Evolutionary conservation across 2,888 invertebrate species (phyloP).

Genomic region (Leptodirus hochenwartii): DNA sequence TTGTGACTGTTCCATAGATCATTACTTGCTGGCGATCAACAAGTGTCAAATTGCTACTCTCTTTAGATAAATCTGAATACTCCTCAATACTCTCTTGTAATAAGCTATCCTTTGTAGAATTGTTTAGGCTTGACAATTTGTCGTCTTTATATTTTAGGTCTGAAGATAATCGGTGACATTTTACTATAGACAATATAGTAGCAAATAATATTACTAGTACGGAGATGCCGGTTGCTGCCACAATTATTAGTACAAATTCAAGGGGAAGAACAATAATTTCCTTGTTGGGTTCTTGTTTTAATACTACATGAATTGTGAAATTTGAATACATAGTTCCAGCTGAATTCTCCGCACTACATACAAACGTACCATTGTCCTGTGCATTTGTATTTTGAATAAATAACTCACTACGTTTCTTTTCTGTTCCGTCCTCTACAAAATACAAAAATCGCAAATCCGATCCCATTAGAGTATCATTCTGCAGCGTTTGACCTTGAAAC

Average conservation of each 20-base stretch:
- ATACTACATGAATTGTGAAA: constrained; percentile 58
- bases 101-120: constrained; percentile 21
- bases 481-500: constrained; percentile 62
- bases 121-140: constrained; percentile 11
- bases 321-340: constrained; percentile 67
- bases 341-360: constrained; percentile 70
- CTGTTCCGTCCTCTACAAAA: constrained; percentile 51
- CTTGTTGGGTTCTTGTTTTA: constrained; percentile 45
- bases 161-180: too few relatives aligned
- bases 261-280: constrained; percentile 34
- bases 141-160: too few relatives aligned
- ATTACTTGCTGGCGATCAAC: constrained; percentile 18
- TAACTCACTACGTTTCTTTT: constrained; percentile 52
- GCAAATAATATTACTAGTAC: constrained; percentile 45
- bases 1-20: constrained; percentile 21
- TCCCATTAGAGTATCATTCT: constrained; percentile 52
- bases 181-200: constrained; percentile 42
- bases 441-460: constrained; percentile 49
- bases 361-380: constrained; percentile 72
- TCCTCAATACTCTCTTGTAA: constrained; percentile 21
- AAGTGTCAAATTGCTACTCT: constrained; percentile 16
- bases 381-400: constrained; percentile 58
- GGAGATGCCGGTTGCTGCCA: constrained; percentile 44
- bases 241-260: constrained; percentile 50
- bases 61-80: constrained; percentile 18